A percentile compares a stretch with the other conserved stretches of the same genome.
Conservation (phyloP, 2,888 invertebrate genomes). For the Alitta virens region DNA sequence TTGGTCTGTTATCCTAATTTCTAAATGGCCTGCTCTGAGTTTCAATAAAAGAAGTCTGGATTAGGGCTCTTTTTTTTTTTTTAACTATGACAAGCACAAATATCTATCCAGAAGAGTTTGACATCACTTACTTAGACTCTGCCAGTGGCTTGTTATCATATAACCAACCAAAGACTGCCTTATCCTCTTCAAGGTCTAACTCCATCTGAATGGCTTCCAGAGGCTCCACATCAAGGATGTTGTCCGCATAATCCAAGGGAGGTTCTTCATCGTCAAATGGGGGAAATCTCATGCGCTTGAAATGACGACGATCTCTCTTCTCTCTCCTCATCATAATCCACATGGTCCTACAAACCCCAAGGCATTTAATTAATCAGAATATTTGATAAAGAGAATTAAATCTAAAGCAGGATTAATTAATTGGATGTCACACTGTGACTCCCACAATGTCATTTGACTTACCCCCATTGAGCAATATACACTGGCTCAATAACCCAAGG, state of each 20-base stretch:
- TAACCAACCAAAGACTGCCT: conserved; percentile 84
- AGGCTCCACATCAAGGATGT: conserved; percentile 97
- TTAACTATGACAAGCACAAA: background rate
- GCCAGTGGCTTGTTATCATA: conserved; percentile 96
- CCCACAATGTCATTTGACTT: no score
- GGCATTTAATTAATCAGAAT: background rate
- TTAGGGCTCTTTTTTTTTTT: background rate
- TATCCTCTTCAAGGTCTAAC: conserved; percentile 84
- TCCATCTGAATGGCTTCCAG: conserved; percentile 98
- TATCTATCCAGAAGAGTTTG: background rate
- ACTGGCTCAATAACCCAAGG: conserved; percentile 99
- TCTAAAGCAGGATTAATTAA: no score
- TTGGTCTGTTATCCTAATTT: no score
- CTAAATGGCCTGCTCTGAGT: no score
- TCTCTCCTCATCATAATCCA: conserved; percentile 99
- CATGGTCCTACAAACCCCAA: conserved; percentile 73
- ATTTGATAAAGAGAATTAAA: no score
- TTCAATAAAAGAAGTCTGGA: no score
- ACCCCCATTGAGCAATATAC: conserved; percentile 99
- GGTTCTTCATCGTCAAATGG: conserved; percentile 99
- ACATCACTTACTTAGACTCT: conserved; percentile 69
- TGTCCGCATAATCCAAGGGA: conserved; percentile 98
- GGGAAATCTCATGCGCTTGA: conserved; percentile 98
- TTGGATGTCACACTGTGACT: no score
- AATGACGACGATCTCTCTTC: conserved; percentile 96